Base-by-base conservation (phyloP, 2,797 vertebrate genomes). In the Protonibea diacanthus region DNA sequence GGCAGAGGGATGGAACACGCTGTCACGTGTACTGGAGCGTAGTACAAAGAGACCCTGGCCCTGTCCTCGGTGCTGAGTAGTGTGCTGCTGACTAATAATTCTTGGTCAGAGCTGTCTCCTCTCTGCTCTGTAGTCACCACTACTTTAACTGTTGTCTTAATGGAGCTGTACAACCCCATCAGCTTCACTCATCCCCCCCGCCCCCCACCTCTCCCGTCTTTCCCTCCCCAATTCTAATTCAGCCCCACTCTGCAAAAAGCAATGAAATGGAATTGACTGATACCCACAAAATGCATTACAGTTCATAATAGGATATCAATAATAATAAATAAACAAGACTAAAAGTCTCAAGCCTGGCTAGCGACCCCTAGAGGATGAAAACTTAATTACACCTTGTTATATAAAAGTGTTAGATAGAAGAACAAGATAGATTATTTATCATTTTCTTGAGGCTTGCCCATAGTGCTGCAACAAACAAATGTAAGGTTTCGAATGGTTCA, bases 71-170 rank as follows among this genome's bases (percentile, higher is more conserved):
- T 47, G 71, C 85, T 90, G 84, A 91, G 87, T 84, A 69, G 80
- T 82, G 75, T 65, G 76, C 74, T 91, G 92, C 92, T 89, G 40
- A 91, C 89, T 85, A 91, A 93, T 90, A 88, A 88, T 70, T 89
- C 83, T 85, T 71, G 70, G 72, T 86, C 79, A 61, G 33, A 51
- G 81, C 83, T 78, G 84, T 87, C 85, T 88, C 71, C 83, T 85
- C 71, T 82, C 66, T 59, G 82, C 69, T 85, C 85, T 78, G 85
- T 80, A 83, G 80, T 91, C 89, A 88, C 84, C 83, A 78, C 85
- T 81, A 81, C 88, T 92, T 91, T 85, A 83, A 86, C 82, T 85
- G 71, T 82, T 87, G 85, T 92, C 76, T 88, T 91, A 90, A 92
- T 91, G 89, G 88, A 88, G 78, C 75, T 81, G 71, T 74, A 82